phyloP scores from a whole-genome alignment of 2,113 vertebrate species.

The Podiceps cristatus region DNA sequence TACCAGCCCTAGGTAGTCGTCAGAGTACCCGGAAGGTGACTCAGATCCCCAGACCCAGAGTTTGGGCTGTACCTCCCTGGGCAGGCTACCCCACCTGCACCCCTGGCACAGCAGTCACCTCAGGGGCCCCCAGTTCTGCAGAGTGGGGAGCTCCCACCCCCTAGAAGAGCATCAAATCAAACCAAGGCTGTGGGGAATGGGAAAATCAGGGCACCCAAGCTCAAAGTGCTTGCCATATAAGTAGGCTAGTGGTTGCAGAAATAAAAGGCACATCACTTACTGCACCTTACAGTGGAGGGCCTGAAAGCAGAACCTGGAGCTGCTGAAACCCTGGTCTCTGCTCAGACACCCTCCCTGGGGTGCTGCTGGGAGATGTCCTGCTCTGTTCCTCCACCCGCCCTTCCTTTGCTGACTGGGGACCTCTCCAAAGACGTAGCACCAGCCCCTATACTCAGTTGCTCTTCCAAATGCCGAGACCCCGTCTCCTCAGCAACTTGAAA shows the following conservation, averaged over 20 bases:
- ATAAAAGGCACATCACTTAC: not conserved
- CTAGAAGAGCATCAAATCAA: not conserved
- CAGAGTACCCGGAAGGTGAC: not conserved
- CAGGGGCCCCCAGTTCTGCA: rapidly evolving
- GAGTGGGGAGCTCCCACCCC: not conserved
- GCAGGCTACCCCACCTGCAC: rapidly evolving
- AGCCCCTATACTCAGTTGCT: not conserved
- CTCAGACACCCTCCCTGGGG: not conserved
- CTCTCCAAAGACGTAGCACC: not conserved
- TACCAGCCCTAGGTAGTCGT: not conserved
- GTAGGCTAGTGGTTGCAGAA: not conserved
- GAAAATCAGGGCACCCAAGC: not conserved
- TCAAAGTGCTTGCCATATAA: not conserved
- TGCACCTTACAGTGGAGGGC: not conserved
- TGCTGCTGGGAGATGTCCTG: not conserved
- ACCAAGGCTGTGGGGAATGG: not conserved
- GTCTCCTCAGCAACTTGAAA: not conserved
- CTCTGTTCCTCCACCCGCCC: not conserved
- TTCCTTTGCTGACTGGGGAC: not conserved
- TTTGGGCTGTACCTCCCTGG: not conserved
- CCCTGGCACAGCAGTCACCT: not conserved
- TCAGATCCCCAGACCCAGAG: not conserved
- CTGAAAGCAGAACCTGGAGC: not conserved
- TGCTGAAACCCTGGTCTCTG: not conserved
- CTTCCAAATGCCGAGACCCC: rapidly evolving